Base-by-base conservation (phyloP, 2,113 vertebrate species). In the Marmota flaviventris region DNA sequence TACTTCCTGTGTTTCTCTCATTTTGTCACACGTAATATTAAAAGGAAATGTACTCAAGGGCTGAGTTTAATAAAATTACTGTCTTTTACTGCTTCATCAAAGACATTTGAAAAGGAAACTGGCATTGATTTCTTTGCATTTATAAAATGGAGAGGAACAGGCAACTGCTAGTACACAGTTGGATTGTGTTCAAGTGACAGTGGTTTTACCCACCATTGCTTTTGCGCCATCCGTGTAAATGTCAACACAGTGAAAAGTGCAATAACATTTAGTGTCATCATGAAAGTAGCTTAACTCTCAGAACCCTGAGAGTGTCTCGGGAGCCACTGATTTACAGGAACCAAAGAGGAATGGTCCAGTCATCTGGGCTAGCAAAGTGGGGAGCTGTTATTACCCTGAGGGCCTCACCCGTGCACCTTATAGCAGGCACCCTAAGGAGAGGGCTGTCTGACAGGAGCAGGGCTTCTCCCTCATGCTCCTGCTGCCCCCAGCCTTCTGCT, bases 41-140 rank as follows among this genome's bases (percentile, higher is more conserved):
- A 84, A 51, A 90, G 88, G 72, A 88, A n/a, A 29, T 79, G 10
- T 72, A 42, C 63, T 51, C 22, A 16, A 42, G 63, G 45, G 18
- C 29, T 79, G 56, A 67, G 51, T 63, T 78, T 92, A 93, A 78
- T 83, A 53, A 61, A 29, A 39, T 93, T 27, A 73, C 34, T 70
- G 27, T 32, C 56, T 88, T 79, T 75, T 61, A 53, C 27, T 69
- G 61, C 37, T 67, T 88, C 69, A 56, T 78, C 45, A 48, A 65
- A 53, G 63, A 37, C 81, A 76, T 85, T 81, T 88, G n/a, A 22
- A 89, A 95, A 70, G 69, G 87, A 87, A 91, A 79, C 20, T 77
- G 69, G 51, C 27, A 37, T 48, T 20, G 45, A n/a, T 85, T 90
- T 77, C 39, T 69, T 76, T 39, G 12, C 48, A 8, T 5, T 0